These are phyloP conservation scores for Sylvia borin DNA, from an alignment of 2,797 vertebrate species.

Conservation along the genomic window DNA sequence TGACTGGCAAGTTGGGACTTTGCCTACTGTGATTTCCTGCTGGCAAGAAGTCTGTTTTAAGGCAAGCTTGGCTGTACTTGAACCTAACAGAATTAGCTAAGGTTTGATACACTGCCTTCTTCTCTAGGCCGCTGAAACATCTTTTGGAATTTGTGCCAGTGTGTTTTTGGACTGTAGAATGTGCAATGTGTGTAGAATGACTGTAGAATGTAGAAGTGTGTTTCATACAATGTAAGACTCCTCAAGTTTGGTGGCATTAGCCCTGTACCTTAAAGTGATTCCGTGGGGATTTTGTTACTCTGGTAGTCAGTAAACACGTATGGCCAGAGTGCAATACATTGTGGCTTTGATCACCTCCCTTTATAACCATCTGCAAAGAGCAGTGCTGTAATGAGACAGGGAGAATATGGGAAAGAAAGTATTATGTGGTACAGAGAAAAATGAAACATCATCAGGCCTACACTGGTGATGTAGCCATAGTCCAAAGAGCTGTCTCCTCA, in stretches of 20 bases:
- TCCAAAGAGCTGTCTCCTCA: not conserved
- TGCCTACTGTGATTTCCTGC: conserved; percentile 30
- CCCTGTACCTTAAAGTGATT: not conserved
- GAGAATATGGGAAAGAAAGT: not conserved
- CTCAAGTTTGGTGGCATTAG: not conserved
- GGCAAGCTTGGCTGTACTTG: not conserved
- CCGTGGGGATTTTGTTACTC: not conserved
- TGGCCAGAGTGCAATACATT: not conserved
- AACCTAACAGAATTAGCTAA: not conserved
- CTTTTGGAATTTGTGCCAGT: not conserved
- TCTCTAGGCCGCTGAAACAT: not conserved
- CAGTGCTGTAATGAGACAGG: not conserved
- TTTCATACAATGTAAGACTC: not conserved
- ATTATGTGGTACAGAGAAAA: not conserved
- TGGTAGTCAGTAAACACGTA: rapidly evolving
- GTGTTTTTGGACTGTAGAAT: not conserved
- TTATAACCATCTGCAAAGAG: not conserved
- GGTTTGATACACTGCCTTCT: not conserved
- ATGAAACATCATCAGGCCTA: not conserved
- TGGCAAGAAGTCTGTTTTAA: conserved; percentile 2
- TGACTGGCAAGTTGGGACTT: not conserved
- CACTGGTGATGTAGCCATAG: not conserved
- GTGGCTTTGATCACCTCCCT: not conserved
- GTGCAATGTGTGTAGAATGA: not conserved
- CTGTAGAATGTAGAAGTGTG: not conserved